These are phyloP conservation scores for Noctua fimbriata DNA, from an alignment of 2,888 invertebrate genomes.

Conservation along the genomic window DNA sequence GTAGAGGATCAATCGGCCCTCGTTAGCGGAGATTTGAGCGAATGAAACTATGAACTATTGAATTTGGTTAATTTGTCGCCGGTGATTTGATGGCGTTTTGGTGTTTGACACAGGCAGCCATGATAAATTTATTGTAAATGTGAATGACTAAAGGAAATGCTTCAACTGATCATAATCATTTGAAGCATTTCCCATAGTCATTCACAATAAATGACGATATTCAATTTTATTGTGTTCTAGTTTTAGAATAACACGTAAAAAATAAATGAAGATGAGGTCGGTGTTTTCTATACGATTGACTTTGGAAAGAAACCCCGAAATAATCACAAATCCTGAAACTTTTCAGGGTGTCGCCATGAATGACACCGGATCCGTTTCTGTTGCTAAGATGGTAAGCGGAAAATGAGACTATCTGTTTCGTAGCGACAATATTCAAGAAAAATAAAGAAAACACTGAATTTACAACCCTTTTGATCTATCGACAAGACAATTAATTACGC, in stretches of 20 bases:
- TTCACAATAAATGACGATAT: background rate
- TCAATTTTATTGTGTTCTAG: background rate
- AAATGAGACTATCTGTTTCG: background rate
- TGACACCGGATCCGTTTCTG: background rate
- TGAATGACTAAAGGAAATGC: background rate
- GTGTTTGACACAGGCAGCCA: background rate
- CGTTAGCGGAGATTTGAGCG: slow-evolving; percentile 33
- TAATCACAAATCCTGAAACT: background rate
- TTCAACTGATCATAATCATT: background rate
- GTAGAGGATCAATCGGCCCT: slow-evolving; percentile 34
- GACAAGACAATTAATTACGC: slow-evolving; percentile 22
- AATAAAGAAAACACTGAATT: background rate
- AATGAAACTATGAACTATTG: slow-evolving; percentile 27
- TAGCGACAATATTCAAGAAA: background rate
- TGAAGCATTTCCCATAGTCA: no score
- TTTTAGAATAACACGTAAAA: background rate
- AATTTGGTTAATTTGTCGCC: slow-evolving; percentile 17
- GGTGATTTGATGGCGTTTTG: slow-evolving; percentile 3
- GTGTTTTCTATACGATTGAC: background rate
- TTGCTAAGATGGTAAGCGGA: background rate
- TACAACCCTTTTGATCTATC: slow-evolving; percentile 8
- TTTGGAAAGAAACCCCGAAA: background rate
- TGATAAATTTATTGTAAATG: background rate
- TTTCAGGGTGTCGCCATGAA: background rate
- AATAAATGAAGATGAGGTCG: no score